Conservation (phyloP, 2,888 invertebrate species). For the Microctonus hyperodae region DNA sequence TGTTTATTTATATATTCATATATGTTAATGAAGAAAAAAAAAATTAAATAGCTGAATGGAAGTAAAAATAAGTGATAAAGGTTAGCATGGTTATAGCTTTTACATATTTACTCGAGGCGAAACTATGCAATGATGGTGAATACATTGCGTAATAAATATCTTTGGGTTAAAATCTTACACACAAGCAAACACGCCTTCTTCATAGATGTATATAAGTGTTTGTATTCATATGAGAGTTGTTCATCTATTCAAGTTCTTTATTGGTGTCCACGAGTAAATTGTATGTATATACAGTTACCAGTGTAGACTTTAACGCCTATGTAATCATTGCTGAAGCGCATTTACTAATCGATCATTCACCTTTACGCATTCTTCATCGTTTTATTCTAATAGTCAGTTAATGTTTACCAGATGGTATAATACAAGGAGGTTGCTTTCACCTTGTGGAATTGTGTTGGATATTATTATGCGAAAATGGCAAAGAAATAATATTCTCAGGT, state of each 20-base stretch:
- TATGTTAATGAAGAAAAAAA: not conserved
- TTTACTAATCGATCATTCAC: constrained; percentile 40
- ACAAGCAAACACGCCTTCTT: not conserved
- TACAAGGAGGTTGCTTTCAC: constrained; percentile 36
- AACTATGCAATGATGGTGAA: constrained; percentile 21
- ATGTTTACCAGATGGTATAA: constrained; percentile 10
- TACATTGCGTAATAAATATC: constrained; percentile 16
- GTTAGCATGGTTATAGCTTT: not conserved
- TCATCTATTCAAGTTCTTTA: constrained; percentile 6
- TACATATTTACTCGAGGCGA: constrained; percentile 19
- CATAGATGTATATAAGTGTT: not conserved
- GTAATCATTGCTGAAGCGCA: constrained; percentile 15
- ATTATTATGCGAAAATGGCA: constrained; percentile 18
- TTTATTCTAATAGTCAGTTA: constrained; percentile 7
- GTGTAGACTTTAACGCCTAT: constrained; percentile 4
- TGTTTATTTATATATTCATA: constrained; percentile 12
- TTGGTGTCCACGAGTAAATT: not conserved
- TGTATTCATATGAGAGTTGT: too few relatives aligned
- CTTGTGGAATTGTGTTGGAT: constrained; percentile 24
- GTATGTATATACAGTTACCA: constrained; percentile 9
- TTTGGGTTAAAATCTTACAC: constrained; percentile 20
- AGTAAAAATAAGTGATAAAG: not conserved
- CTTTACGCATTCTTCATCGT: constrained; percentile 37
- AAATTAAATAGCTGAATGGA: not conserved
- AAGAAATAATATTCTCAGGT: not conserved